A percentile compares a stretch with the other conserved stretches of the same genome.
Evolutionary conservation across 1,140 invertebrate species (phyloP).

Genomic region (Heterodera schachtii): DNA sequence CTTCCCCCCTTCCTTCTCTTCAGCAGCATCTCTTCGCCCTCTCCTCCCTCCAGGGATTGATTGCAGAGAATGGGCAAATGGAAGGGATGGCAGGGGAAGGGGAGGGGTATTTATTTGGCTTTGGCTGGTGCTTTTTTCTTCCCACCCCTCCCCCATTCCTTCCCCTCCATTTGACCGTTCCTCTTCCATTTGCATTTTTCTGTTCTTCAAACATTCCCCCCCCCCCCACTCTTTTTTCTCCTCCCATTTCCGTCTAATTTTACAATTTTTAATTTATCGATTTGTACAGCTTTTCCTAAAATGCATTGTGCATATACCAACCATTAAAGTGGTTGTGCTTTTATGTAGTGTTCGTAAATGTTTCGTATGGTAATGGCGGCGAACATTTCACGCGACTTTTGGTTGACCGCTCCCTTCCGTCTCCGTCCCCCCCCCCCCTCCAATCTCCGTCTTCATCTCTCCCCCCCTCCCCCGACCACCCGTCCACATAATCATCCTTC

Average conservation of each 20-base stretch:
- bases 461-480: neutral
- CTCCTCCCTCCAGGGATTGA: neutral
- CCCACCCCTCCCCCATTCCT: neutral
- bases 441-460: neutral
- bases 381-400: too few species aligned
- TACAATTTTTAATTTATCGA: too few species aligned
- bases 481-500: neutral
- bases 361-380: too few species aligned
- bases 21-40: neutral
- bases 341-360: too few species aligned
- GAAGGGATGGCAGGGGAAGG: neutral
- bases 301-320: too few species aligned
- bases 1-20: neutral
- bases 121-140: slow-evolving; percentile 3
- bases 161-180: slow-evolving; percentile 6
- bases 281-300: too few species aligned
- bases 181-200: neutral
- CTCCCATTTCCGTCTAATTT: too few species aligned
- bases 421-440: neutral
- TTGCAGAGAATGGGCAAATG: slow-evolving; percentile 6
- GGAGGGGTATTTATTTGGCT: neutral
- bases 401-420: neutral
- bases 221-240: too few species aligned
- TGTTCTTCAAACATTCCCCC: too few species aligned
- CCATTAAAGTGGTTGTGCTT: too few species aligned